Evolutionary conservation across 37 sponge, comb jelly and placozoan species (phyloP).

Genomic region (Halisarca cf. caerulea): DNA sequence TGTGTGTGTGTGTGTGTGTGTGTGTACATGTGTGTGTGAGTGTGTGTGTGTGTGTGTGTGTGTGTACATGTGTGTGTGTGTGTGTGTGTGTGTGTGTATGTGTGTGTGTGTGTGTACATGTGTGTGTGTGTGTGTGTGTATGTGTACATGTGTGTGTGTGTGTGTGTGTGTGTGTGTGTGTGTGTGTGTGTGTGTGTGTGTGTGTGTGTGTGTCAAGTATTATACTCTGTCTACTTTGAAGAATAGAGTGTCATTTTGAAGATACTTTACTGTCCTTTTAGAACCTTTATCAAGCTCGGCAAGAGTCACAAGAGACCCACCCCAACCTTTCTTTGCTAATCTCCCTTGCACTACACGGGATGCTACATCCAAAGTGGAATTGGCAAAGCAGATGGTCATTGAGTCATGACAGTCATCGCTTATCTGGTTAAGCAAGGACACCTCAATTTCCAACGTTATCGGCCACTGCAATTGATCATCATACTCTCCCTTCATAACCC

Average conservation of each 20-base stretch:
- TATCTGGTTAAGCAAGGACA: not conserved
- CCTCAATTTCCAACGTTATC: not conserved
- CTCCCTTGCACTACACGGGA: not conserved
- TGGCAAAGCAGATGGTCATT: not conserved
- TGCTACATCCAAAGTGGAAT: not conserved
- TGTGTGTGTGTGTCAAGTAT: no score
- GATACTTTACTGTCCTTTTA: slow-evolving; percentile 18
- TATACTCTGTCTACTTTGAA: slow-evolving; percentile 31
- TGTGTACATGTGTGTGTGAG: no score
- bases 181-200: no score
- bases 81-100: no score
- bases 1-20: no score
- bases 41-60: no score
- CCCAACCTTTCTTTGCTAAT: not conserved
- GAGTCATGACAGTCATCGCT: not conserved
- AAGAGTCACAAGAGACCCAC: not conserved
- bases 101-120: no score
- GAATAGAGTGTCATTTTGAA: slow-evolving; percentile 45
- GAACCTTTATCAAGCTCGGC: not conserved
- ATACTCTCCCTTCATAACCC: not conserved
- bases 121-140: no score
- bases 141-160: no score
- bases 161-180: no score
- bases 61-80: no score
- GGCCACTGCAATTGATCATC: not conserved